A percentile compares a stretch with the other conserved stretches of the same genome.
phyloP scores from a whole-genome alignment of 37 sponge, comb jelly and placozoan genomes.

The Halisarca cf. caerulea region DNA sequence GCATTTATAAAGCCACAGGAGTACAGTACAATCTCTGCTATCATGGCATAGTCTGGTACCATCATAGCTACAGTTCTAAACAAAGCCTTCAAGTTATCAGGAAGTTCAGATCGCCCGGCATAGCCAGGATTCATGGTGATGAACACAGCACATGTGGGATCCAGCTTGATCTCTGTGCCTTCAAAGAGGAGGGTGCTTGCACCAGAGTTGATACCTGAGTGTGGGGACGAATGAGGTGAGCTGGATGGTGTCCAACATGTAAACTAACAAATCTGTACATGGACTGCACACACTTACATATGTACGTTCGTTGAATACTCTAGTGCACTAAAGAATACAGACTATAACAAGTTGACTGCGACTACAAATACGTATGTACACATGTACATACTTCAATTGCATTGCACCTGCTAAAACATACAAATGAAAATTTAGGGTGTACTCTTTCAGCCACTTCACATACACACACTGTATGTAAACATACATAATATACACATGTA shows the following conservation, averaged over 20 bases:
- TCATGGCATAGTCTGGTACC: slow-evolving; percentile 99
- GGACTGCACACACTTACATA: slow-evolving; percentile 1
- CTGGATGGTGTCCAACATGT: not conserved
- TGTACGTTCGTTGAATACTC: too few species aligned
- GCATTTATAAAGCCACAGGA: slow-evolving; percentile 98
- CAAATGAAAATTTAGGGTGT: too few species aligned
- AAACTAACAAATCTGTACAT: too few species aligned
- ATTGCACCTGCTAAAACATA: too few species aligned
- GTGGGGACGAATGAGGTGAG: not conserved
- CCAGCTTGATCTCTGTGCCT: slow-evolving; percentile 97
- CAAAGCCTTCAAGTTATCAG: slow-evolving; percentile 97
- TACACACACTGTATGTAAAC: not conserved
- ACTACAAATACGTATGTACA: too few species aligned
- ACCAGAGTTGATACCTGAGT: slow-evolving; percentile 69
- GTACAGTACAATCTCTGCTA: slow-evolving; percentile 98
- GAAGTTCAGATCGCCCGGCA: slow-evolving; percentile 97
- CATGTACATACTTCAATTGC: too few species aligned
- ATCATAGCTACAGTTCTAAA: slow-evolving; percentile 99
- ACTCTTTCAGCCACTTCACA: not conserved
- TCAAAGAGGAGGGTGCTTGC: slow-evolving; percentile 89
- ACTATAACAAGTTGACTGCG: too few species aligned
- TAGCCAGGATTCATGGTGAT: slow-evolving; percentile 99
- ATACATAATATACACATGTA: not conserved
- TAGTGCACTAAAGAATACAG: too few species aligned
- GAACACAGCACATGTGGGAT: slow-evolving; percentile 97